A percentile compares a stretch with the other conserved stretches of the same genome.
Conservation (phyloP, 2,888 invertebrate species). For the Macrosiphum euphorbiae region DNA sequence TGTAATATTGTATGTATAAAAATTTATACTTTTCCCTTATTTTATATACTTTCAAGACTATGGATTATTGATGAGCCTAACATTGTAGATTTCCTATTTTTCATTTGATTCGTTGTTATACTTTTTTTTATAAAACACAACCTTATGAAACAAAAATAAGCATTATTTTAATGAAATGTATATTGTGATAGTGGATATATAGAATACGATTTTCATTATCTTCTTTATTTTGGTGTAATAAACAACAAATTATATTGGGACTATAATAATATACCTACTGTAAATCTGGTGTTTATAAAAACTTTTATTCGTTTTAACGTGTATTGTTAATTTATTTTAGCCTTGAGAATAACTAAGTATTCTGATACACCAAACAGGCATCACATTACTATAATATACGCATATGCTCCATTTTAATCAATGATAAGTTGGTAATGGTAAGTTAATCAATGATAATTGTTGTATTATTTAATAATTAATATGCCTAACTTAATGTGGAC, state of each 20-base stretch:
- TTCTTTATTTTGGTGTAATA: no score
- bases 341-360: neutral
- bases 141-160: no score
- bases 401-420: no score
- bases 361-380: neutral
- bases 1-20: no score
- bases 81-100: neutral
- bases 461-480: neutral
- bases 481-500: neutral
- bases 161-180: no score
- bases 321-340: neutral
- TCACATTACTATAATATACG: neutral
- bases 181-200: no score
- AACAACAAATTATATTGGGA: neutral
- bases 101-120: neutral
- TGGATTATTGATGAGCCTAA: no score
- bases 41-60: no score
- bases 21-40: no score
- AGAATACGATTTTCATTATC: no score
- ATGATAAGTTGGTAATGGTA: neutral
- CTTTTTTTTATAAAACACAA: neutral
- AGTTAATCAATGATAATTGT: neutral
- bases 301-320: neutral
- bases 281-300: neutral
- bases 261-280: neutral